Percentiles rank a stretch among this genome's conserved stretches.
Evolutionary conservation across 2,113 vertebrate genomes (phyloP).

Genomic region (Spheniscus mendiculus): DNA sequence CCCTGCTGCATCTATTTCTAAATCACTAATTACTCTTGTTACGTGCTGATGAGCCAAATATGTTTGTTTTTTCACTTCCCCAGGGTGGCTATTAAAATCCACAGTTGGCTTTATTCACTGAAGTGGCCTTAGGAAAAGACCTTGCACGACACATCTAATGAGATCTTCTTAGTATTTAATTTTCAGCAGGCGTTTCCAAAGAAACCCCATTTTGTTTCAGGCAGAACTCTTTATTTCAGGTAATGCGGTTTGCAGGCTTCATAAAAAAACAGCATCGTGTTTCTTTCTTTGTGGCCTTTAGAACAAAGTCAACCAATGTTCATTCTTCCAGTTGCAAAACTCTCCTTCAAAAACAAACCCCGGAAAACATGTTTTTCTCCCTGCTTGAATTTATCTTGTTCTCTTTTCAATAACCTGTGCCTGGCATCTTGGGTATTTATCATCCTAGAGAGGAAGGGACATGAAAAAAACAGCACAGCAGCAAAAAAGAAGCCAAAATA

Average conservation of each 20-base stretch:
- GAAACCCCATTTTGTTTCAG: background rate
- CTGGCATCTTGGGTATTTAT: background rate
- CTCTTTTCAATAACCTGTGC: conserved; percentile 16
- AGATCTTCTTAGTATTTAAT: background rate
- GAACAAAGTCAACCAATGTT: background rate
- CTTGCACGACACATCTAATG: background rate
- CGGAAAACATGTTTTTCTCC: background rate
- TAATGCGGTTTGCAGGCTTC: background rate
- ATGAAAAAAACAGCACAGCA: background rate
- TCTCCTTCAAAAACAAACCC: background rate
- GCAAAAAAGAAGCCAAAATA: background rate
- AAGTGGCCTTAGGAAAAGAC: background rate
- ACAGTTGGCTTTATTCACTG: background rate
- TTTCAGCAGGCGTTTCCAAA: background rate
- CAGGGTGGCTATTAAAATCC: background rate
- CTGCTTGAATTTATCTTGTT: background rate
- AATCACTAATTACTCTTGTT: background rate
- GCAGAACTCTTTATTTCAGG: conserved; percentile 2
- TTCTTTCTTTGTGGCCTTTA: background rate
- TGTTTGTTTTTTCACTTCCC: background rate
- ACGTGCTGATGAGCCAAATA: background rate
- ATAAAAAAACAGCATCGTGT: background rate
- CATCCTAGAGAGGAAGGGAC: background rate
- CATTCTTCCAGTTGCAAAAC: background rate
- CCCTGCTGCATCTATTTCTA: background rate